Evolutionary conservation across 2,113 vertebrate genomes (phyloP).

Genomic region (Strix uralensis): DNA sequence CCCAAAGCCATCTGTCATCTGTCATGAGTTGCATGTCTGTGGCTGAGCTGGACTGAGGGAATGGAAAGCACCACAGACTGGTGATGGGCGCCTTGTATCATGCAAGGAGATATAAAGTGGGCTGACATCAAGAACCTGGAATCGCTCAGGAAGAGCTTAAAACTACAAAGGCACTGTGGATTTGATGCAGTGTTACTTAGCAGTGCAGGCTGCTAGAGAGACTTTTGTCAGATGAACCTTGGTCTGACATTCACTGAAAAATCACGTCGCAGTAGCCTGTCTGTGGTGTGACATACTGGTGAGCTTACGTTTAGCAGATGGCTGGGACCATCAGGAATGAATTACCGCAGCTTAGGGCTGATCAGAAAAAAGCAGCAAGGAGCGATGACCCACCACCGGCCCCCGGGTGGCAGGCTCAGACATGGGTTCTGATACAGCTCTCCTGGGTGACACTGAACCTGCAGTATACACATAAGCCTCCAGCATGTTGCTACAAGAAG

Average conservation of each 20-base stretch:
- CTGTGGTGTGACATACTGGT: not conserved
- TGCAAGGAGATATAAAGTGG: not conserved
- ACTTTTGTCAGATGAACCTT: not conserved
- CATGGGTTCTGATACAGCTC: too few species aligned
- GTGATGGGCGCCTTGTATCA: not conserved
- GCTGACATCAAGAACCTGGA: not conserved
- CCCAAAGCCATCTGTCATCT: constrained; percentile 68
- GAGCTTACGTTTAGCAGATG: not conserved
- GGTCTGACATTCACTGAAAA: not conserved
- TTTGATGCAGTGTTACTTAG: not conserved
- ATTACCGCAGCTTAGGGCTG: not conserved
- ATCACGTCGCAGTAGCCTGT: not conserved
- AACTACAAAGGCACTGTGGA: not conserved
- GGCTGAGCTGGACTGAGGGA: not conserved
- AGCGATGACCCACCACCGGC: not conserved
- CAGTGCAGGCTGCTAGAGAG: not conserved
- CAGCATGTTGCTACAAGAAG: not conserved
- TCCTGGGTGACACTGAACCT: not conserved
- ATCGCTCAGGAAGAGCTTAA: constrained; percentile 6
- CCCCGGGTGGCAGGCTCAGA: not conserved
- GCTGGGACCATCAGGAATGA: not conserved
- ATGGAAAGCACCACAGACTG: not conserved
- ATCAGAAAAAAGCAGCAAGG: not conserved
- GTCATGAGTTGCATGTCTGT: constrained; percentile 33
- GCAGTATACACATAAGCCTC: not conserved